Evolutionary conservation across 2,888 invertebrate species (phyloP).

Genomic region (Tetragnatha montana): DNA sequence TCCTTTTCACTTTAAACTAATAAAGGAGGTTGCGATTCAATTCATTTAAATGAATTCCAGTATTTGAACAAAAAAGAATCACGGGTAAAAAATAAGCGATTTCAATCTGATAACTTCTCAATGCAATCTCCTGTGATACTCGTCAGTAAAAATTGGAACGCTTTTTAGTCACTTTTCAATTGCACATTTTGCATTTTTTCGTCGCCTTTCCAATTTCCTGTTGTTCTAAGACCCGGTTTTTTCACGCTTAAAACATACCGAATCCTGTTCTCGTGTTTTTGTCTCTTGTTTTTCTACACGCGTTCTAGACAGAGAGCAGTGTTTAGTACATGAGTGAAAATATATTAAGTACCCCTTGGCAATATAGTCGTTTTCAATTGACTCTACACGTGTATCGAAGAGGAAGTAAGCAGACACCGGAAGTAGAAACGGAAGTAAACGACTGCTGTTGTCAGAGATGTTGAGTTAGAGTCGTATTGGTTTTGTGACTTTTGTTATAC

Average conservation of each 20-base stretch:
- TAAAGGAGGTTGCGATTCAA: background rate
- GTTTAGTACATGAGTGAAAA: slow-evolving; percentile 39
- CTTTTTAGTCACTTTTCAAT: slow-evolving; percentile 34
- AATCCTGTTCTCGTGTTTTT: slow-evolving; percentile 16
- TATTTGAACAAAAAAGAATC: background rate
- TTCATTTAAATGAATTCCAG: slow-evolving; percentile 22
- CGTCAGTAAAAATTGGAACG: background rate
- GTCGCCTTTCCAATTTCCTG: slow-evolving; percentile 51
- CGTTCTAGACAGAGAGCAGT: slow-evolving; percentile 8
- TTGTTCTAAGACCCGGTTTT: slow-evolving; percentile 43
- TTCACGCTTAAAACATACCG: background rate
- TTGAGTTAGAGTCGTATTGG: slow-evolving; percentile 48
- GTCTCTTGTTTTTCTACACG: background rate
- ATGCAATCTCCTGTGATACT: slow-evolving; percentile 13
- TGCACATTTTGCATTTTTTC: slow-evolving; percentile 12
- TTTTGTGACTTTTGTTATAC: slow-evolving; percentile 29
- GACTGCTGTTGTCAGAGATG: slow-evolving; percentile 40
- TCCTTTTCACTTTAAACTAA: background rate
- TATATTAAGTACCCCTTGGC: slow-evolving; percentile 46
- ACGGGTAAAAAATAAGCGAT: slow-evolving; percentile 8
- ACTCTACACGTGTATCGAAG: slow-evolving; percentile 21
- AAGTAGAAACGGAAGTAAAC: slow-evolving; percentile 35
- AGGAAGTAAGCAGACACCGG: slow-evolving; percentile 48
- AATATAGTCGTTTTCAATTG: slow-evolving; percentile 36
- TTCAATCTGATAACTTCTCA: slow-evolving; percentile 29